Conservation (phyloP, 2,113 vertebrate genomes). For the Rissa tridactyla region DNA sequence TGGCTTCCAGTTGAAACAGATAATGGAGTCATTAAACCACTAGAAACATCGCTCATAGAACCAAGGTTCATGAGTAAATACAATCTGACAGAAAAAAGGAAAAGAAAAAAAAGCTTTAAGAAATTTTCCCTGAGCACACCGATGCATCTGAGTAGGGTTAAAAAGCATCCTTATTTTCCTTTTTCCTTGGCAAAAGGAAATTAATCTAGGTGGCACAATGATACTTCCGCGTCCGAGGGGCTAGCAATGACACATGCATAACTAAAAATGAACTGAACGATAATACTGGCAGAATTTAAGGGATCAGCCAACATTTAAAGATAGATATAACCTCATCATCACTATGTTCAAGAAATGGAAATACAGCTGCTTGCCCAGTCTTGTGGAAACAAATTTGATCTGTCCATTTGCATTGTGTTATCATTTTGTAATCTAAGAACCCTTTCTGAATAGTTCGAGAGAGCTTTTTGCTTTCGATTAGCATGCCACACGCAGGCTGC, state of each 20-base stretch:
- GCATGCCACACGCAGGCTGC: rapidly evolving
- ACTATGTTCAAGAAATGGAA: not conserved
- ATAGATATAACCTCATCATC: not conserved
- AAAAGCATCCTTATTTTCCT: not conserved
- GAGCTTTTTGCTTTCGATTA: not conserved
- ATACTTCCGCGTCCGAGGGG: not conserved
- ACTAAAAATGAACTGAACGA: not conserved
- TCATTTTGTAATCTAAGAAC: not conserved
- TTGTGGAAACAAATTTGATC: not conserved
- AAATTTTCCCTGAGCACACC: not conserved
- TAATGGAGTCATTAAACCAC: not conserved
- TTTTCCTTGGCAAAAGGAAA: not conserved
- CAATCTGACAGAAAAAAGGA: not conserved
- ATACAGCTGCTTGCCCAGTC: not conserved
- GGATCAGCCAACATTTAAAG: not conserved
- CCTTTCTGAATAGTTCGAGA: not conserved
- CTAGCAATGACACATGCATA: not conserved
- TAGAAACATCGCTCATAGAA: not conserved
- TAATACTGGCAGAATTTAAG: not conserved
- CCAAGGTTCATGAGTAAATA: not conserved
- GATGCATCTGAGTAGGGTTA: not conserved
- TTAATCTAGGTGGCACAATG: not conserved
- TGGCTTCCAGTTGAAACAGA: not conserved
- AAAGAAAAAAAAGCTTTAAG: not conserved
- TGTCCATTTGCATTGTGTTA: not conserved